These are phyloP conservation scores for Parascotia fuliginaria DNA, from an alignment of 2,888 invertebrate species.

Conservation along the genomic window DNA sequence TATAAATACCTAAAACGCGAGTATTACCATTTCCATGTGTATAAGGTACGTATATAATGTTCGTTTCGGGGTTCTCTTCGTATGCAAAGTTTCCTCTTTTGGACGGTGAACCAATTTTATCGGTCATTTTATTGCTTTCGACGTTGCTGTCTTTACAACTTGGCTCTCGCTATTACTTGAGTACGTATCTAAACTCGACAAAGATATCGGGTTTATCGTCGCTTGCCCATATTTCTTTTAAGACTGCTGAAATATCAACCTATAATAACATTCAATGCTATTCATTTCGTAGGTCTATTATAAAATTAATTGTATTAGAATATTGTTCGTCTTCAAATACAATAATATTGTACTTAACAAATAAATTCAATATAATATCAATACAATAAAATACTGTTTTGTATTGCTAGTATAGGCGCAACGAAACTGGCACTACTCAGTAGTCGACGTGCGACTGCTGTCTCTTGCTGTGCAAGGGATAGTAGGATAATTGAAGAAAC, in stretches of 20 bases:
- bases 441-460: too few species aligned
- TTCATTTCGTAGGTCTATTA: too few species aligned
- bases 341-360: too few species aligned
- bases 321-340: too few species aligned
- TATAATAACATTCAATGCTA: slow-evolving; percentile 2
- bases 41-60: slow-evolving; percentile 28
- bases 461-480: too few species aligned
- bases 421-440: too few species aligned
- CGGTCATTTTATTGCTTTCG: slow-evolving; percentile 51
- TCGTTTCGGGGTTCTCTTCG: slow-evolving; percentile 40
- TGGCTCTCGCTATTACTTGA: slow-evolving; percentile 42
- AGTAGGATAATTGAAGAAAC: too few species aligned
- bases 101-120: slow-evolving; percentile 46
- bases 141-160: slow-evolving; percentile 44
- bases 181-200: slow-evolving; percentile 43
- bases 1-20: slow-evolving; percentile 17
- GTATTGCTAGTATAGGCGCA: too few species aligned
- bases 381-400: too few species aligned
- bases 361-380: too few species aligned
- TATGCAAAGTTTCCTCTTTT: slow-evolving; percentile 51
- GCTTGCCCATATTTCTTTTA: slow-evolving; percentile 32
- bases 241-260: slow-evolving; percentile 21
- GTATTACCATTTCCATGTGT: slow-evolving; percentile 33
- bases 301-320: too few species aligned
- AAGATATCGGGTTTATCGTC: slow-evolving; percentile 44